Evolutionary conservation across 2,113 vertebrate species (phyloP), one percentile per base, ranked within the genome.

Genomic region (Muscicapa adusta): DNA sequence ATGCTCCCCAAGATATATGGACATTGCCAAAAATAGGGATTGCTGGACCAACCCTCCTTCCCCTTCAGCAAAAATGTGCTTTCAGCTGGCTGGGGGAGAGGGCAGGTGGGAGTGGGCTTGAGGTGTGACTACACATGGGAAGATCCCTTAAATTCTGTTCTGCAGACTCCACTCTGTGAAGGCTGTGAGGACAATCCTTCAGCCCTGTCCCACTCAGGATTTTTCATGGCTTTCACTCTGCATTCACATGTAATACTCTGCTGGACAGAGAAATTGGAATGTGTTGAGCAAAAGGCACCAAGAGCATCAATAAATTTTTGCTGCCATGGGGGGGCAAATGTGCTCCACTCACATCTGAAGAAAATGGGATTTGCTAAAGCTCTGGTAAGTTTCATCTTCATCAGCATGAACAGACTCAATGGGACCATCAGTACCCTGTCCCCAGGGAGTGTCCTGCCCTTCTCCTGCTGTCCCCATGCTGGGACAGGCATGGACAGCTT

Each of bases 91-190:
- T 73, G 62, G 62, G 34, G 74, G 33, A 34, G 53, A 66, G 42
- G 45, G 23, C 2, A 5, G 28, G 5, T 36, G 68, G 76, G 34
- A 66, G 29, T 12, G 68, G 91, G 73, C 24, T 75, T 7, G 4
- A 7, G 34, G 28, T n/a, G 54, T 33, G 10, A 25, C 47, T 1
- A 19, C 0, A 2, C 1, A 5, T 1, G 10, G 36, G 45, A 42
- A 43, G 40, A 28, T 31, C 17, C 38, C 34, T 29, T 19, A 8
- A 13, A 36, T 62, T 71, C 53, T 54, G 3, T 56, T 67, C 33
- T 6, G 17, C 0, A 2, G 51, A 25, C 5, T 22, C 42, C 1
- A 1, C 56, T 25, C 26, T 14, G 14, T n/a, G 63, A 61, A 5
- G 9, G 53, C 22, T 50, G 25, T 0, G 4, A 50, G 63, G 36